Percentiles rank a stretch among this genome's conserved stretches.
Evolutionary conservation across 2,888 invertebrate species (phyloP).

Genomic region (Andrena camellia): DNA sequence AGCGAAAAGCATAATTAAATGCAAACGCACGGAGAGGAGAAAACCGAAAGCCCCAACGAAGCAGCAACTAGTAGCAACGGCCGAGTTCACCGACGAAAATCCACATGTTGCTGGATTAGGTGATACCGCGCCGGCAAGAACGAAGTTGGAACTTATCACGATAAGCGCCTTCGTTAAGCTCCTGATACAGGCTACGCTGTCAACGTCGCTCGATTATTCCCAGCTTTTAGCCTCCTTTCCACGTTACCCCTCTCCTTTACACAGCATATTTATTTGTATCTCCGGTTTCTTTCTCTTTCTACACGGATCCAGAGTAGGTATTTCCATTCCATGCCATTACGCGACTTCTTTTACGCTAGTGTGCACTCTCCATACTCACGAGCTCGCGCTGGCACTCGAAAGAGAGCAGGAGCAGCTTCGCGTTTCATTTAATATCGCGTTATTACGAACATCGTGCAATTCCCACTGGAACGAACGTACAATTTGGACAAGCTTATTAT

Average conservation of each 20-base stretch:
- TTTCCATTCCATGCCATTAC: constrained; percentile 28
- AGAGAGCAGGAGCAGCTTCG: neutral
- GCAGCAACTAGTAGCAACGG: constrained; percentile 61
- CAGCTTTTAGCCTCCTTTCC: constrained; percentile 33
- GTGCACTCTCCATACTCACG: neutral
- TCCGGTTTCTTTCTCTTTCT: constrained; percentile 7
- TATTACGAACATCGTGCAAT: constrained; percentile 27
- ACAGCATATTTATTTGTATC: constrained; percentile 6
- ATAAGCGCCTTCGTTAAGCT: constrained; percentile 58
- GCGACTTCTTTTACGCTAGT: constrained; percentile 12
- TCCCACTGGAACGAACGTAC: neutral
- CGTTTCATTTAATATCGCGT: constrained; percentile 40
- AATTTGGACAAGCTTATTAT: constrained; percentile 35
- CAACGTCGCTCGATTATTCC: constrained; percentile 50
- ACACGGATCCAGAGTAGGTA: constrained; percentile 19
- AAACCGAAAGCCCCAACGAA: neutral
- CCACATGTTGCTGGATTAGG: constrained; percentile 48
- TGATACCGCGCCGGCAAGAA: constrained; percentile 39
- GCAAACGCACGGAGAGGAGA: neutral
- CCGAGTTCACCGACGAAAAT: constrained; percentile 32
- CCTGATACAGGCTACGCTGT: constrained; percentile 32
- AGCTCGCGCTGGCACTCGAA: neutral
- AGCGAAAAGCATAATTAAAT: neutral
- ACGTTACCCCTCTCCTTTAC: neutral
- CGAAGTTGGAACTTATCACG: constrained; percentile 59